Evolutionary conservation across 2,113 vertebrate genomes (phyloP).

Genomic region (Hippocampus barbouri): DNA sequence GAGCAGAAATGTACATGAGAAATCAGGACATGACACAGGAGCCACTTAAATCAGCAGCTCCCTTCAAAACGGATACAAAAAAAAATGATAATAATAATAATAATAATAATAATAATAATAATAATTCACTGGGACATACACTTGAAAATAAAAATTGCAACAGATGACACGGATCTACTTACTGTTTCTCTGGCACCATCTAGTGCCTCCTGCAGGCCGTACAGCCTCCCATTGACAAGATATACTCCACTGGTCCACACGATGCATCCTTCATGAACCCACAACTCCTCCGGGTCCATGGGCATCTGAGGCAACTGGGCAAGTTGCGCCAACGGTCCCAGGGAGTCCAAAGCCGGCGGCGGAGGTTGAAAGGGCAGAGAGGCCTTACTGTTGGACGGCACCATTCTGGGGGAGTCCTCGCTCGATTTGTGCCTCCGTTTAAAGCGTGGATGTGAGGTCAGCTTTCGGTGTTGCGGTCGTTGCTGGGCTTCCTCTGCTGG

Average conservation of each 20-base stretch:
- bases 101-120: no score
- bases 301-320: slow-evolving; percentile 97
- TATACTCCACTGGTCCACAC: slow-evolving; percentile 98
- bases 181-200: slow-evolving; percentile 97
- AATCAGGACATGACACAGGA: neutral
- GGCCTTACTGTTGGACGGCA: slow-evolving; percentile 84
- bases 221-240: slow-evolving; percentile 94
- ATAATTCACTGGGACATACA: neutral
- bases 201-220: slow-evolving; percentile 95
- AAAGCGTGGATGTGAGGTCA: slow-evolving; percentile 89
- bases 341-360: slow-evolving; percentile 79
- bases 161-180: slow-evolving; percentile 61
- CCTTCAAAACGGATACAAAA: neutral
- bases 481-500: slow-evolving; percentile 76
- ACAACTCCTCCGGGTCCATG: slow-evolving; percentile 98
- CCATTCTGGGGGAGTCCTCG: slow-evolving; percentile 83
- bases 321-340: slow-evolving; percentile 85
- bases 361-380: slow-evolving; percentile 81
- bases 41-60: neutral
- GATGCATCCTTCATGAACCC: slow-evolving; percentile 96
- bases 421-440: slow-evolving; percentile 94
- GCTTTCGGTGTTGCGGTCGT: slow-evolving; percentile 80
- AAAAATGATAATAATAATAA: no score
- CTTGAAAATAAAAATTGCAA: neutral
- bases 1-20: neutral